phyloP scores from a whole-genome alignment of 2,888 invertebrate species.

The Drosophila lacicola region DNA sequence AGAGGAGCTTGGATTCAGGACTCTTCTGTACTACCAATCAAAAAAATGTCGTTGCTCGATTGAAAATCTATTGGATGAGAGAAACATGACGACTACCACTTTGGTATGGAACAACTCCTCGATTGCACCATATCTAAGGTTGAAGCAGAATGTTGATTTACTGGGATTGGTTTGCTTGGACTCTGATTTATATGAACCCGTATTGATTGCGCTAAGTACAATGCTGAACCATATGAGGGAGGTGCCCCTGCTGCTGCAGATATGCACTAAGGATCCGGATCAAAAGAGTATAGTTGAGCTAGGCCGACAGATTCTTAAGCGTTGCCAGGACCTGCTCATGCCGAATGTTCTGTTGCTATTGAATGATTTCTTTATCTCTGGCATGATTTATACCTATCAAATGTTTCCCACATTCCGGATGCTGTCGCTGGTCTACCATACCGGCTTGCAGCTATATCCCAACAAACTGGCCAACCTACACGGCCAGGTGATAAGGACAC shows the following conservation, averaged over 20 bases:
- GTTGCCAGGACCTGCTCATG: slow-evolving; percentile 27
- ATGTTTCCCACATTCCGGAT: slow-evolving; percentile 36
- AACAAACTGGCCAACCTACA: slow-evolving; percentile 39
- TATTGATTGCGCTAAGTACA: slow-evolving; percentile 18
- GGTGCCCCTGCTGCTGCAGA: slow-evolving; percentile 43
- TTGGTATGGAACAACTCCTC: slow-evolving; percentile 34
- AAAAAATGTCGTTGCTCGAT: slow-evolving; percentile 40
- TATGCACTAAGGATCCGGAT: slow-evolving; percentile 22
- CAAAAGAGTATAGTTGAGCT: not conserved
- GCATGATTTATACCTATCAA: slow-evolving; percentile 18
- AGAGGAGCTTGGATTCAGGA: slow-evolving; percentile 27
- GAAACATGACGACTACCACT: slow-evolving; percentile 1
- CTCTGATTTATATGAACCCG: not conserved
- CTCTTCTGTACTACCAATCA: slow-evolving; percentile 40
- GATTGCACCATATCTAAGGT: slow-evolving; percentile 16
- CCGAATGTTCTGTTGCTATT: slow-evolving; percentile 43
- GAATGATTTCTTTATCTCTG: slow-evolving; percentile 21
- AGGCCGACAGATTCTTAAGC: slow-evolving; percentile 11
- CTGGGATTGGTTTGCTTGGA: slow-evolving; percentile 40
- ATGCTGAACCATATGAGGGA: slow-evolving; percentile 53
- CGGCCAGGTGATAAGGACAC: slow-evolving; percentile 38
- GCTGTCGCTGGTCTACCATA: slow-evolving; percentile 8
- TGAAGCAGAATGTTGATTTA: slow-evolving; percentile 38
- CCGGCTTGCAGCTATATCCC: slow-evolving; percentile 35
- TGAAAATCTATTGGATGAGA: slow-evolving; percentile 24